These are phyloP conservation scores for Fregata magnificens DNA, from an alignment of 2,113 vertebrate genomes.

Conservation along the genomic window DNA sequence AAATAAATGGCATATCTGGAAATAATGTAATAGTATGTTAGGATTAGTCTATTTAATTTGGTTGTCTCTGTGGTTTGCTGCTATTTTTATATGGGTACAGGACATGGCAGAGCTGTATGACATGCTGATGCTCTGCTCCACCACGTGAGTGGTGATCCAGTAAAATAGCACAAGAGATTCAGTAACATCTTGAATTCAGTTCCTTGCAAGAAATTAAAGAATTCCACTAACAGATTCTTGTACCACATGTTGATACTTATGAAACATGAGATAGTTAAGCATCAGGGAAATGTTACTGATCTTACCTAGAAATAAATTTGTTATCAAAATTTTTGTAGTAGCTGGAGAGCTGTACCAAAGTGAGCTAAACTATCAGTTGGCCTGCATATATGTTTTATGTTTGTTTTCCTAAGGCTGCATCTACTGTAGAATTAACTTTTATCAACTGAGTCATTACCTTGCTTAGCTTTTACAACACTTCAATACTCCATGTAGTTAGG, in stretches of 20 bases:
- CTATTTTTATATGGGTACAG: not conserved
- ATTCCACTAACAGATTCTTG: not conserved
- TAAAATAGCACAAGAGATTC: not conserved
- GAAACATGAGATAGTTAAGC: not conserved
- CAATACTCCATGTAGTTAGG: not conserved
- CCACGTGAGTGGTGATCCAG: accelerated
- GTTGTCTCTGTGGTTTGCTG: not conserved
- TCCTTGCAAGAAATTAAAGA: not conserved
- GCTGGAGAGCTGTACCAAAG: not conserved
- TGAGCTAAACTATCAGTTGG: not conserved
- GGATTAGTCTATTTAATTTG: not conserved
- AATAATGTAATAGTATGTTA: not conserved
- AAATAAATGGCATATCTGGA: not conserved
- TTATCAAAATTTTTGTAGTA: not conserved
- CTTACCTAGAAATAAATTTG: not conserved
- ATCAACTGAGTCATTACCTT: not conserved
- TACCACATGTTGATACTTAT: not conserved
- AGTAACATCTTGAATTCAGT: not conserved
- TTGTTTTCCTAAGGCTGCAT: not conserved
- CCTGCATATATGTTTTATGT: not conserved
- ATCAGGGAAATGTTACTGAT: not conserved
- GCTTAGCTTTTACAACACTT: not conserved
- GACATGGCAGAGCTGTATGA: not conserved
- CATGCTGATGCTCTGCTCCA: not conserved
- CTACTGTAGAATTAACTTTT: not conserved